Percentiles rank a stretch among this genome's conserved stretches.
Evolutionary conservation across 2,888 invertebrate genomes (phyloP).

Genomic region (Euproctis similis): DNA sequence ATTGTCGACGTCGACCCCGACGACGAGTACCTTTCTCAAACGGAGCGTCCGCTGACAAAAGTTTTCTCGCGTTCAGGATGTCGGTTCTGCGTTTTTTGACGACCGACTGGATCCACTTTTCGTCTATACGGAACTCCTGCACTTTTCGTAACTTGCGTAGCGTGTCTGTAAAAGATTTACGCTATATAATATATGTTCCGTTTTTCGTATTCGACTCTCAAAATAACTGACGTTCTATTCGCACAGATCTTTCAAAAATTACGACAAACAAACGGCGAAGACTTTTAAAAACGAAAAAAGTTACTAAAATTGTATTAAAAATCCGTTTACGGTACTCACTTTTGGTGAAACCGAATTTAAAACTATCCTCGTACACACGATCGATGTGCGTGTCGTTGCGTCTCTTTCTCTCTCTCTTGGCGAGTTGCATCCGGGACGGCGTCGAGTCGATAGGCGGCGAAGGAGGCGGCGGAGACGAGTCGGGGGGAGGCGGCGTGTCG

Average conservation of each 20-base stretch:
- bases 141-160: constrained; percentile 11
- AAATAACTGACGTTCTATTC: too few relatives aligned
- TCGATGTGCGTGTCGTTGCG: constrained; percentile 21
- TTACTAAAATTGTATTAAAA: too few relatives aligned
- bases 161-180: constrained; percentile 29
- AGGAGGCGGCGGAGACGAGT: background rate
- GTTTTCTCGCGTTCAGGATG: constrained; percentile 19
- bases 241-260: too few relatives aligned
- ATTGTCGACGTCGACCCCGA: too few relatives aligned
- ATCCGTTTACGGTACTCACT: too few relatives aligned
- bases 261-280: too few relatives aligned
- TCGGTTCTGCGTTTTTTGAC: constrained; percentile 22
- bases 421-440: too few relatives aligned
- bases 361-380: constrained; percentile 14
- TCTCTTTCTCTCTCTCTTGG: constrained; percentile 33
- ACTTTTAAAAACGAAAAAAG: too few relatives aligned
- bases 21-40: too few relatives aligned
- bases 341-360: constrained; percentile 28
- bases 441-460: background rate
- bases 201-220: too few relatives aligned
- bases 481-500: constrained; percentile 2
- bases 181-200: too few relatives aligned
- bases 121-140: constrained; percentile 31
- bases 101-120: constrained; percentile 28
- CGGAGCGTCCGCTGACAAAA: constrained; percentile 8